Evolutionary conservation across 2,113 vertebrate genomes (phyloP).

Genomic region (Strix uralensis): DNA sequence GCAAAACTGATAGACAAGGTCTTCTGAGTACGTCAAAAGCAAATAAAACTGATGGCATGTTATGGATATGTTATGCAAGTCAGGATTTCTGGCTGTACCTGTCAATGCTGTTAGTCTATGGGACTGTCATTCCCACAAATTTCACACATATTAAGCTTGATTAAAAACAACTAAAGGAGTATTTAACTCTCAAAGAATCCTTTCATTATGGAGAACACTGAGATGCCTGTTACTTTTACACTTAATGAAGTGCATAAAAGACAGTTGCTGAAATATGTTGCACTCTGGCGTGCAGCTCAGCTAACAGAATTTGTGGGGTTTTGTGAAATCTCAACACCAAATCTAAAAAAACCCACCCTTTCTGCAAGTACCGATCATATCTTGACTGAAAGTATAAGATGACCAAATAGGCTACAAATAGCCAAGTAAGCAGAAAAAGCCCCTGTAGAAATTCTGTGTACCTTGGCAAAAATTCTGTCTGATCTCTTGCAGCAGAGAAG

Average conservation of each 20-base stretch:
- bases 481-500: slow-evolving; percentile 27
- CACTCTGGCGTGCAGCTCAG: background rate
- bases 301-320: background rate
- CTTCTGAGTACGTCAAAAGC: background rate
- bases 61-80: background rate
- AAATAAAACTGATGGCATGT: background rate
- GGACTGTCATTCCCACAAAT: slow-evolving; percentile 27
- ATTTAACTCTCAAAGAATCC: slow-evolving; percentile 53
- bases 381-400: background rate
- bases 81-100: slow-evolving; percentile 41
- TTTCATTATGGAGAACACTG: slow-evolving; percentile 59
- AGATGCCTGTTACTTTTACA: slow-evolving; percentile 44
- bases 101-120: slow-evolving; percentile 20
- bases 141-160: slow-evolving; percentile 39
- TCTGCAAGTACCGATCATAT: rapidly evolving
- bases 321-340: background rate
- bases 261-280: slow-evolving; percentile 42
- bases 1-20: background rate
- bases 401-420: background rate
- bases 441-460: background rate
- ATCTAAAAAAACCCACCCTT: background rate
- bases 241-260: slow-evolving; percentile 43
- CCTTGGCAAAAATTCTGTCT: slow-evolving; percentile 39
- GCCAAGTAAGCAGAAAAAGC: background rate
- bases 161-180: slow-evolving; percentile 51